These are phyloP conservation scores for Theretra japonica DNA, from an alignment of 2,888 invertebrate genomes.

Conservation along the genomic window DNA sequence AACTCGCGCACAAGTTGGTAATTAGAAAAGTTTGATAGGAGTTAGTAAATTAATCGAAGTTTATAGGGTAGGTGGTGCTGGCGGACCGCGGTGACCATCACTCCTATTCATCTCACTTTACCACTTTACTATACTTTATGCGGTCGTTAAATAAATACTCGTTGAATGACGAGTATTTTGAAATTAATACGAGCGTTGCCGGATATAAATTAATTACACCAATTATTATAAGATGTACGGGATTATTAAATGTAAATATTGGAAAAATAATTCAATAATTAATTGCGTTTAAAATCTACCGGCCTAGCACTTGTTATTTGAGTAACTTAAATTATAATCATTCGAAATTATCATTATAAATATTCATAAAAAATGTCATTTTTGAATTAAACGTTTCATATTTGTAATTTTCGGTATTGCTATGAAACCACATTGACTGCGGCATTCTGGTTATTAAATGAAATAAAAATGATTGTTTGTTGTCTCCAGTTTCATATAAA, in stretches of 20 bases:
- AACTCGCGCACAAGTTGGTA: constrained; percentile 48
- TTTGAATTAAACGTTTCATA: not conserved
- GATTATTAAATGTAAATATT: no score
- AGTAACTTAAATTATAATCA: no score
- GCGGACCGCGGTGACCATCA: constrained; percentile 42
- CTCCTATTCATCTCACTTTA: constrained; percentile 44
- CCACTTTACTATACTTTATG: not conserved
- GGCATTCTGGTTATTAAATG: not conserved
- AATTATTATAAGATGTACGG: no score
- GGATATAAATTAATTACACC: no score
- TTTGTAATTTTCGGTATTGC: not conserved
- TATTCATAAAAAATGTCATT: not conserved
- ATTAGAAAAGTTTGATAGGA: constrained; percentile 61
- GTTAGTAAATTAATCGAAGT: constrained; percentile 60
- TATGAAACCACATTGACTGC: not conserved
- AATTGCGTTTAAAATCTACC: no score
- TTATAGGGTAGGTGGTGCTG: constrained; percentile 47
- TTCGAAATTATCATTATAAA: no score
- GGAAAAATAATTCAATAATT: no score
- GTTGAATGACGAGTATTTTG: not conserved
- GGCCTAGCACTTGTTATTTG: no score
- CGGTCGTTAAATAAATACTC: not conserved
- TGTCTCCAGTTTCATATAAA: not conserved
- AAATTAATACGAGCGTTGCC: no score
- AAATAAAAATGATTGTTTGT: not conserved